These are phyloP conservation scores for Alfaro cultratus DNA, from an alignment of 2,797 vertebrate genomes.

Conservation along the genomic window DNA sequence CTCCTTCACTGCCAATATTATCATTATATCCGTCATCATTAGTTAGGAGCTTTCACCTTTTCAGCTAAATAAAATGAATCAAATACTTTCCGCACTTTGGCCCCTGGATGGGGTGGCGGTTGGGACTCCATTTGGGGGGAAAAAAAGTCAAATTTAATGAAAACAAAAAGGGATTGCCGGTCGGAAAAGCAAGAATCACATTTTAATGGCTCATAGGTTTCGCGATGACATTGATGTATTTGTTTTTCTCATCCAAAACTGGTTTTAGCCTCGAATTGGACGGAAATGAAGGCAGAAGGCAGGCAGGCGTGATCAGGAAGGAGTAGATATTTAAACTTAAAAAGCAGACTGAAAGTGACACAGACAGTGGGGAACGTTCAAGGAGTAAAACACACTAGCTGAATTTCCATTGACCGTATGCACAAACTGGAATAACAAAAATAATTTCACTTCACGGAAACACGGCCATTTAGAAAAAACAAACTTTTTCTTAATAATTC, in stretches of 20 bases:
- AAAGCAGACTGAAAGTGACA: neutral
- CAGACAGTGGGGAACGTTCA: neutral
- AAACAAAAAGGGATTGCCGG: neutral
- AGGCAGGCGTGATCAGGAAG: neutral
- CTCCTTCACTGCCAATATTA: conserved; percentile 24
- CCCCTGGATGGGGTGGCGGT: neutral
- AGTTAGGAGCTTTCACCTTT: conserved; percentile 14
- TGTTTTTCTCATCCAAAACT: neutral
- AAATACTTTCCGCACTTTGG: conserved; percentile 8
- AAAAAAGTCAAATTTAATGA: neutral
- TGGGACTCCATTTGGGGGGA: neutral
- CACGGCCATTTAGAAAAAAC: too few relatives aligned
- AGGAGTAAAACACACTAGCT: neutral
- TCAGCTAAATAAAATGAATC: conserved; percentile 8
- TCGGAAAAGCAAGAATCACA: neutral
- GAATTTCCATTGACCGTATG: too few relatives aligned
- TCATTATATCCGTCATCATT: conserved; percentile 28
- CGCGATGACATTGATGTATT: neutral
- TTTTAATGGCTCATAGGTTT: neutral
- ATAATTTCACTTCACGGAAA: too few relatives aligned
- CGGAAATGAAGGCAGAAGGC: neutral
- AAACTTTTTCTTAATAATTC: too few relatives aligned
- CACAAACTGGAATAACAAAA: too few relatives aligned
- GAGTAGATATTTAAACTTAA: neutral
- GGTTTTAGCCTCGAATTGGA: neutral